A percentile compares a stretch with the other conserved stretches of the same genome.
Evolutionary conservation across 1,140 invertebrate genomes (phyloP).

Genomic region (Drosophila miranda): DNA sequence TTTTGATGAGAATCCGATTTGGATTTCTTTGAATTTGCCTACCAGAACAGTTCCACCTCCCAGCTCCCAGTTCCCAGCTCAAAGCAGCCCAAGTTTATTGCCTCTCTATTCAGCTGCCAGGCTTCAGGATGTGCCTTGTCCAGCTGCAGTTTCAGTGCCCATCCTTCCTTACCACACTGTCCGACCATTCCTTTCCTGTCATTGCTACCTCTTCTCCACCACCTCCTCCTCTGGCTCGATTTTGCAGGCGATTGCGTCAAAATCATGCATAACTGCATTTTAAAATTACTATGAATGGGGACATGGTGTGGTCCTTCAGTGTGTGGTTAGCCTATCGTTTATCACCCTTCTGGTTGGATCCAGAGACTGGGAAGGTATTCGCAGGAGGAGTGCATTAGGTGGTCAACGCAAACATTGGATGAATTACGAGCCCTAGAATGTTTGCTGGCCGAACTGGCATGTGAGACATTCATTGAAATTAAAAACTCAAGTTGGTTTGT

Average conservation of each 20-base stretch:
- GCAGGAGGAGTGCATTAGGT: not conserved
- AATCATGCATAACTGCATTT: slow-evolving; percentile 56
- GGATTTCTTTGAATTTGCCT: slow-evolving; percentile 32
- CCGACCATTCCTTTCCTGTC: not conserved
- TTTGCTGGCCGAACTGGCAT: not conserved
- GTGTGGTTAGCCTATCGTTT: slow-evolving; percentile 7
- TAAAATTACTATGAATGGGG: slow-evolving; percentile 54
- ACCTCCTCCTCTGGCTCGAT: not conserved
- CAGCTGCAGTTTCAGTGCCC: slow-evolving; percentile 3
- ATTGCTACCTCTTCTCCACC: not conserved
- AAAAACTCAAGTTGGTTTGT: not conserved
- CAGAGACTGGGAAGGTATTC: too few species aligned
- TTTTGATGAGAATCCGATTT: slow-evolving; percentile 45
- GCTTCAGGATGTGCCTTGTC: slow-evolving; percentile 13
- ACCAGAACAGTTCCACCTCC: not conserved
- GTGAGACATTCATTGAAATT: slow-evolving; percentile 4
- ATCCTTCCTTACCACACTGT: too few species aligned
- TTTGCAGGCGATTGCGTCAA: slow-evolving; percentile 25
- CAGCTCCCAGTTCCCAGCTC: not conserved
- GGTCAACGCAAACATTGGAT: not conserved
- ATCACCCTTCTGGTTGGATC: slow-evolving; percentile 3
- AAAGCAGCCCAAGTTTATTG: slow-evolving; percentile 12
- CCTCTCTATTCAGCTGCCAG: slow-evolving; percentile 21
- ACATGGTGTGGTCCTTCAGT: not conserved
- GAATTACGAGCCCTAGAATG: not conserved